Evolutionary conservation across 2,113 vertebrate genomes (phyloP), one percentile per base, ranked within the genome.

Genomic region (Daubentonia madagascariensis): DNA sequence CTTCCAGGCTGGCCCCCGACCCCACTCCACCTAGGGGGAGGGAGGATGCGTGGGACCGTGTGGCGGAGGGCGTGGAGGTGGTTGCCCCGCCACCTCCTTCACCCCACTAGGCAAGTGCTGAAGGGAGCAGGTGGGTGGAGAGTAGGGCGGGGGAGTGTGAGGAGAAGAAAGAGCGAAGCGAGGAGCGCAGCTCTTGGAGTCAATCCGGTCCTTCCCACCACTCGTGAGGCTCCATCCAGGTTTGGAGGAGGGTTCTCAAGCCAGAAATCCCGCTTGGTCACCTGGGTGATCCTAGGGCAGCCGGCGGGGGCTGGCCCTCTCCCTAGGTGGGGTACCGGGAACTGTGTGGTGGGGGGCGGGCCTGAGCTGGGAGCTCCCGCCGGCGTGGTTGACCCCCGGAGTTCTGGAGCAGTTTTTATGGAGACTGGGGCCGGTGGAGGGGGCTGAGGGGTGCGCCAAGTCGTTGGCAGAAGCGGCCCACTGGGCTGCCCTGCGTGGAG

Each of bases 41-140:
- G 28, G 79, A n/a, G n/a, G 5, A 22, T 22, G 48, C 43, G 9
- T 32, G 63, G 90, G 28, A 5, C 14, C 54, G 10, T 37, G 28
- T 37, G 67, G 23, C 14, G 67, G 23, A 9, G 37, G 22, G n/a
- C 81, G 50, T 50, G 43, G 25, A 70, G 9, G 11, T 40, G 50
- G 4, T 65, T 70, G 11, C 37, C 59, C 28, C 25, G 25, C 20
- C 65, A n/a, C 28, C 65, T 61, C 48, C 68, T 76, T 48, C 28
- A 43, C 16, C 40, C 11, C 13, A 59, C 65, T 45, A 45, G 70
- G 61, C 94, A 50, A 48, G 59, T 2, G 16, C 72, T 30, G 72
- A 91, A 93, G 70, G 28, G 61, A 75, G 32, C 92, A 70, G 18
- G 65, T 32, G 35, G 22, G 48, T 48, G 37, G 43, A 86, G 73